phyloP scores from a whole-genome alignment of 1,140 invertebrate species.

The Oedothorax gibbosus region DNA sequence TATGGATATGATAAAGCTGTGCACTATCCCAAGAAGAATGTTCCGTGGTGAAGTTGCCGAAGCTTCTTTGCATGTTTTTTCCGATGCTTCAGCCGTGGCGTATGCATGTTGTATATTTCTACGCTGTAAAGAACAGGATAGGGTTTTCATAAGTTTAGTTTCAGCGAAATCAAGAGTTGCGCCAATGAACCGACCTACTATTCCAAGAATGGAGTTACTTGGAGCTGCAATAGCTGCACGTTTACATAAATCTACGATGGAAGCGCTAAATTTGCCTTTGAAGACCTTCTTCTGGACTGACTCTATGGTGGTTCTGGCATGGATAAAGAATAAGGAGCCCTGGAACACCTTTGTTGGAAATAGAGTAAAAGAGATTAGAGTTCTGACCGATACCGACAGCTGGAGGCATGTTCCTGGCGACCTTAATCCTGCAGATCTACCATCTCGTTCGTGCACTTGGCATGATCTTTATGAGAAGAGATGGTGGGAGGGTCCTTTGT shows the following conservation, averaged over 20 bases:
- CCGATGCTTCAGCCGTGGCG: conserved; percentile 4
- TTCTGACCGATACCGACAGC: neutral
- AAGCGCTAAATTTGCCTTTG: neutral
- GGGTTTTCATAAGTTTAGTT: neutral
- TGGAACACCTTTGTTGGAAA: conserved; percentile 26
- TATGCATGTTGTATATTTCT: conserved; percentile 9
- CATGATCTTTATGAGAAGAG: neutral
- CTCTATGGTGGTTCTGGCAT: conserved; percentile 1
- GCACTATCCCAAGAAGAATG: neutral
- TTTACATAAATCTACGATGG: neutral
- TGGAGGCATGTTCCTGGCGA: conserved; percentile 20
- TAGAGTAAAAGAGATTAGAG: neutral
- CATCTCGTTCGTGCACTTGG: conserved; percentile 22
- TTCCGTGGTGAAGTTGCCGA: neutral
- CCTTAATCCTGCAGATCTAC: neutral
- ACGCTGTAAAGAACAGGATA: conserved; percentile 1
- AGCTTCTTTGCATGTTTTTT: neutral
- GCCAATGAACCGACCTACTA: conserved; percentile 8
- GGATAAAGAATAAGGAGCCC: conserved; percentile 7
- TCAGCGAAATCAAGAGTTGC: conserved; percentile 11
- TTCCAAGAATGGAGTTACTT: neutral
- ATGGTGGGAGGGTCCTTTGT: conserved; percentile 4
- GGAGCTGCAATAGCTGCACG: neutral
- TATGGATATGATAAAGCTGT: neutral
- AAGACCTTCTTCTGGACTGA: conserved; percentile 33